Conservation (phyloP, 2,888 invertebrate genomes). For the Crepidodera aurea region DNA sequence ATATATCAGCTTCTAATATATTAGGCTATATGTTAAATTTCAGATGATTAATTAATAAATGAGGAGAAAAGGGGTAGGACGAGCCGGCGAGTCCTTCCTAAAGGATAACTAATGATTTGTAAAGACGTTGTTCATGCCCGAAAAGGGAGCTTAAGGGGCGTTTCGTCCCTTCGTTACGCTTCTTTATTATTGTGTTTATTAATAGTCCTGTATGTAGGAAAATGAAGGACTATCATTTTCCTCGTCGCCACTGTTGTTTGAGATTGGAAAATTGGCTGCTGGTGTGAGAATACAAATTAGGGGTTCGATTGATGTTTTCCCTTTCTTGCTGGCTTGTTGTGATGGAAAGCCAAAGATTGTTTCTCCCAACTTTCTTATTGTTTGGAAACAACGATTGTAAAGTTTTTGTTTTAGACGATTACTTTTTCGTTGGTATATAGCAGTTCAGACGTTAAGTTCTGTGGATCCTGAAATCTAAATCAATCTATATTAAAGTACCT, state of each 20-base stretch:
- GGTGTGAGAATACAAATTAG: constrained; percentile 34
- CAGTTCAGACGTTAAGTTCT: no score
- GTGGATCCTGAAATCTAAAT: no score
- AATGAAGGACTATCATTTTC: constrained; percentile 41
- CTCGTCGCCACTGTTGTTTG: constrained; percentile 23
- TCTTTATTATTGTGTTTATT: constrained; percentile 52
- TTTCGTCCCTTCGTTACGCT: constrained; percentile 42
- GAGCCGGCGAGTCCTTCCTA: constrained; percentile 45
- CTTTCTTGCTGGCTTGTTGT: constrained; percentile 5
- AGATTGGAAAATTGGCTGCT: constrained; percentile 35
- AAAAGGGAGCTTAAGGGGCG: constrained; percentile 48
- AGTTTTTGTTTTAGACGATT: background rate
- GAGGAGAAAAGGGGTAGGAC: constrained; percentile 44
- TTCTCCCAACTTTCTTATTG: background rate
- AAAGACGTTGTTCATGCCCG: constrained; percentile 58
- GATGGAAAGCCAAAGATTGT: constrained; percentile 12
- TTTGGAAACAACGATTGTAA: background rate
- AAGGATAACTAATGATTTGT: constrained; percentile 62
- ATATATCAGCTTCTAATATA: constrained; percentile 45
- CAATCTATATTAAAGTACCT: no score
- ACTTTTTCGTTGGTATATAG: no score
- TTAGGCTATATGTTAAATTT: constrained; percentile 53
- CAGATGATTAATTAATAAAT: constrained; percentile 57
- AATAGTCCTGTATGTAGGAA: constrained; percentile 48
- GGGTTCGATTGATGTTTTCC: constrained; percentile 28